Evolutionary conservation across 2,113 vertebrate species (phyloP).

Genomic region (Oenanthe oenanthe): DNA sequence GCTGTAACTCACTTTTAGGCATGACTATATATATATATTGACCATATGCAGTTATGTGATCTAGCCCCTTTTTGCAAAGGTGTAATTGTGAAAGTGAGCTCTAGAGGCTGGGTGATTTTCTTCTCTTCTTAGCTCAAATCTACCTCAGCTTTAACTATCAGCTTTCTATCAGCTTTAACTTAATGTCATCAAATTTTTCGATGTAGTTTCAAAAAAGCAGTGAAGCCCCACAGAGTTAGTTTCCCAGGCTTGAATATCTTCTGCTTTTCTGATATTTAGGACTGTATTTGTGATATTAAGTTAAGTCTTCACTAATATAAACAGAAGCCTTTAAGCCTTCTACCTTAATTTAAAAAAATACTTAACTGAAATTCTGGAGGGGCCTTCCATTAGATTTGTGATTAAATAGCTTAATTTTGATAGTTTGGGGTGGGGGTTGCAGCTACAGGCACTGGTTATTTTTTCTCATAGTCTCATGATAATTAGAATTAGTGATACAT

Average conservation of each 20-base stretch:
- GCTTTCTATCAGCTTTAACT: background rate
- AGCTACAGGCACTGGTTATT: background rate
- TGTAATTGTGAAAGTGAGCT: background rate
- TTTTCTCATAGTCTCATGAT: background rate
- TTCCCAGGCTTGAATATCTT: background rate
- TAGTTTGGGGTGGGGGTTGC: background rate
- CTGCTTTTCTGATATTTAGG: background rate
- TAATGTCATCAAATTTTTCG: background rate
- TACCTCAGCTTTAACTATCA: background rate
- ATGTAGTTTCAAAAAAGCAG: background rate
- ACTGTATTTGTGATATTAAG: background rate
- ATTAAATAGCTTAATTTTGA: background rate
- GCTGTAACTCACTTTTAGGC: background rate
- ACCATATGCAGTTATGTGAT: accelerated
- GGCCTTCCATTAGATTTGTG: background rate
- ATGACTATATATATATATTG: background rate
- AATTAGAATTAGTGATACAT: background rate
- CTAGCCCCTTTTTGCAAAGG: background rate
- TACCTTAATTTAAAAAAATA: background rate
- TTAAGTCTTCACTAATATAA: background rate
- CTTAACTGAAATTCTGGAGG: background rate
- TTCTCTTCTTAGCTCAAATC: background rate
- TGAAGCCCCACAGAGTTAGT: background rate
- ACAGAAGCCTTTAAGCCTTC: background rate
- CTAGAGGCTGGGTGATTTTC: background rate